Base-by-base conservation (phyloP, 1,140 invertebrate species). In the Ceratosolen fusciceps region DNA sequence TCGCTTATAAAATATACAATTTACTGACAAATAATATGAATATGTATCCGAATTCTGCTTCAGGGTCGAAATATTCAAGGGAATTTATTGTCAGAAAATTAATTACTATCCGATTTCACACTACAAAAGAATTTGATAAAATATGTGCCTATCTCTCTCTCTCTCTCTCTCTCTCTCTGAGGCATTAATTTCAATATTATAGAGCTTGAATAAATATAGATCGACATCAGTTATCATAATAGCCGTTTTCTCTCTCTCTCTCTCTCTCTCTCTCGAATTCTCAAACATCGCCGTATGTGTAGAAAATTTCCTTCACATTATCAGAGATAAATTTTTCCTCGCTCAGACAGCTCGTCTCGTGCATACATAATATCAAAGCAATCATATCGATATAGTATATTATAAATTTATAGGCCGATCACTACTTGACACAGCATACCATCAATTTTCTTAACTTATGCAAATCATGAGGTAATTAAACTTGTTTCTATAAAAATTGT, bases 111-210 rank as follows among this genome's bases (percentile, higher is more conserved):
- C 31, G 37, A 65, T 65, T 65, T 37, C 26, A 65, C 2, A 37
- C 4, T 3, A 37, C 29, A 65, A 37, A 65, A 10, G 21, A 65
- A 62, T 62, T 31, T 19, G 24, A 34, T 52, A 52, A 34, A 62
- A 21, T 34, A 0, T 19, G 0, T 62, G 31, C 9, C 14, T n/a
- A 9, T n/a, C 19, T 71, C 29, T 71, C n/a, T n/a, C n/a, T n/a
- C n/a, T n/a, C n/a, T n/a, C n/a, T n/a, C n/a, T n/a, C n/a, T n/a
- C n/a, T n/a, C n/a, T n/a, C n/a, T n/a, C n/a, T 71, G 1, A 31
- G 24, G 8, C 31, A 71, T 71, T 34, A 21, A 71, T 47, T 47
- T n/a, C 52, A 52, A 71, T 71, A 71, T 71, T 71, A 31, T 43
- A 52, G n/a, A n/a, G 7, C 43, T 71, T 71, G 43, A 65, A 71